Base-by-base conservation (phyloP, 2,888 invertebrate genomes). In the Erebia aethiops region DNA sequence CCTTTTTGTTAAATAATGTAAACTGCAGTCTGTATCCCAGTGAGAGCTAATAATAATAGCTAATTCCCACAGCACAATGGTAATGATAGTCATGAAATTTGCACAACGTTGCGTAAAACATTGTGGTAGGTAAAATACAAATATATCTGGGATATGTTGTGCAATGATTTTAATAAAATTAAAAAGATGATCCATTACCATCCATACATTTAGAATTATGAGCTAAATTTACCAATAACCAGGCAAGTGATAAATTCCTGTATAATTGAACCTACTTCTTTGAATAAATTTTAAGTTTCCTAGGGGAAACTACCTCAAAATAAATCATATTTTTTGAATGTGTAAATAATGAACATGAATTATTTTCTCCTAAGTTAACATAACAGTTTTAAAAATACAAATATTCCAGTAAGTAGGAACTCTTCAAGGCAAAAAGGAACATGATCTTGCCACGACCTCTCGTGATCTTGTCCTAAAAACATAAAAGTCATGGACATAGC, bases 1-100 rank as follows among this genome's bases (percentile, higher is more conserved):
- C 35, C 26, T 60, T 43, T 60, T n/a, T 10, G n/a, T 16, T 41
- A n/a, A 21, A 16, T 16, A 52, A n/a, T 16, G 52, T 9, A 54
- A 1, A 2, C 10, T 54, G 46, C 13, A 46, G 11, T 46, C 7
- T 35, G 35, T 11, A 46, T 11, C 46, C 46, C 14, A 4, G 13
- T 51, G 51, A n/a, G 14, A 21, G 18, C 21, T 57, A 21, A 13
- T 14, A 21, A 13, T 14, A 14, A 21, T 46, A 46, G 46, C 46
- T 46, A 46, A 10, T 46, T 13, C 1, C 13, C 51, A 26, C 26
- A 41, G 10, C 35, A 52, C 18, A 65, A 65, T 65, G 35, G 13
- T 65, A 43, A 35, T 26, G n/a, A 54, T 43, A 8, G 52, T 52
- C 56, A 65, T 43, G 54, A 65, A 65, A 65, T 65, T 26, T 43